Conservation (phyloP, 2,797 vertebrate species). For the Microctenopoma stevenorrisi region DNA sequence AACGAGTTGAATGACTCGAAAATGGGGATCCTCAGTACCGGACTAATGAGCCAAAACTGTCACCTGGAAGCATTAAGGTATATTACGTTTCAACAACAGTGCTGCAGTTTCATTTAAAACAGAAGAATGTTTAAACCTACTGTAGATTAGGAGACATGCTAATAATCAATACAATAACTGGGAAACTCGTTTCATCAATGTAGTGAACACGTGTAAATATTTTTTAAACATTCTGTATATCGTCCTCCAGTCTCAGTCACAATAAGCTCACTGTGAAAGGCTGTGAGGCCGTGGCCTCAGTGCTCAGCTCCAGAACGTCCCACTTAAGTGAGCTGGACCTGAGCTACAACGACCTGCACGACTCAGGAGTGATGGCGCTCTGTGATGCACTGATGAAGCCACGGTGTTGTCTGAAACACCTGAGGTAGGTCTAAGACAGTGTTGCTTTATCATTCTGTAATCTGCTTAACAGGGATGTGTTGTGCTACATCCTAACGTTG, state of each 20-base stretch:
- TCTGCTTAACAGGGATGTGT: too few relatives aligned
- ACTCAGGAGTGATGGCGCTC: slow-evolving; percentile 33
- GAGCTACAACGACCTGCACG: slow-evolving; percentile 40
- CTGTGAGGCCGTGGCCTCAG: slow-evolving; percentile 32
- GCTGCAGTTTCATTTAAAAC: too few relatives aligned
- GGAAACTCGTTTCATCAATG: too few relatives aligned
- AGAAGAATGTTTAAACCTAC: too few relatives aligned
- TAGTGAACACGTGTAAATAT: too few relatives aligned
- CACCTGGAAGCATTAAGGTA: slow-evolving; percentile 35
- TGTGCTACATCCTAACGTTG: too few relatives aligned
- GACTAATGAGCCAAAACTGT: slow-evolving; percentile 37
- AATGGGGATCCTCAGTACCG: slow-evolving; percentile 29
- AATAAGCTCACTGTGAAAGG: slow-evolving; percentile 41
- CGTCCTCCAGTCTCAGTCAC: slow-evolving; percentile 33
- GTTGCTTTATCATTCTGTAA: background rate
- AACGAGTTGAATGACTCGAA: slow-evolving; percentile 24
- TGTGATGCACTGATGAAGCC: slow-evolving; percentile 28
- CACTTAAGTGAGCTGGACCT: slow-evolving; percentile 48
- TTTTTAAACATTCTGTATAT: too few relatives aligned
- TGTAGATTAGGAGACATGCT: too few relatives aligned
- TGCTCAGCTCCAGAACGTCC: slow-evolving; percentile 25
- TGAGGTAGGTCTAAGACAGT: slow-evolving; percentile 27
- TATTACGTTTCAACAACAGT: background rate
- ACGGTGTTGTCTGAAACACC: slow-evolving; percentile 26
- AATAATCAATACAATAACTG: too few relatives aligned